Evolutionary conservation across 2,888 invertebrate genomes (phyloP), one percentile per base, ranked within the genome.

Genomic region (Rotaria socialis): DNA sequence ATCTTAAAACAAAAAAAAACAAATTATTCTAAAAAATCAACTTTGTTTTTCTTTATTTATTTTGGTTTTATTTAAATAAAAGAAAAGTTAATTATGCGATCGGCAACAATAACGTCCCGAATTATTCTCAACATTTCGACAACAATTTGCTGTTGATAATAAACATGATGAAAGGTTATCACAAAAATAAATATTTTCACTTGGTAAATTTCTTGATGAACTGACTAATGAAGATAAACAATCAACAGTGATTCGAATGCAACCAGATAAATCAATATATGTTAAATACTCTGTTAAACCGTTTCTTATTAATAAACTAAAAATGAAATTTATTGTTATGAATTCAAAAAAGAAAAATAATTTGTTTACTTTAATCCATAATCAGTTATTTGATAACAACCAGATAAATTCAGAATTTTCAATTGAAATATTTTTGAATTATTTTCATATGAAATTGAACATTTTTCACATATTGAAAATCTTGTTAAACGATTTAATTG

Each of bases 361-460:
- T 35, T n/a, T 35, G 19, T 19, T 43, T 75, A 75, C 75, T 43
- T 75, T 75, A 75, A 43, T 43, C 75, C 75, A 75, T 43, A 41
- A 75, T 75, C 75, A 75, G 75, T 75, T 7, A 75, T 10, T 10
- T 16, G 75, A 75, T 75, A 43, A 75, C 75, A 75, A 22, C 75
- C 75, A 41, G 75, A 75, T 43, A 75, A 75, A 43, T 43, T 24
- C 1, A 75, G 24, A 75, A 27, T 60, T 60, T 60, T 27, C 10
- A 60, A 27, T 60, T 60, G 8, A 27, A 60, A 60, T 27, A 27
- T 27, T 27, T 24, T n/a, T 27, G 27, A 60, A 60, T 27, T 11
- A 4, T n/a, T 60, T 27, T 7, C 1, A 60, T n/a, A 14, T 11
- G 27, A 24, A 16, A 16, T 11, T 19, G 19, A 55, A 19, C 52